Conservation (phyloP, 37 sponge, comb jelly and placozoan species). For the Petrosia ficiformis region DNA sequence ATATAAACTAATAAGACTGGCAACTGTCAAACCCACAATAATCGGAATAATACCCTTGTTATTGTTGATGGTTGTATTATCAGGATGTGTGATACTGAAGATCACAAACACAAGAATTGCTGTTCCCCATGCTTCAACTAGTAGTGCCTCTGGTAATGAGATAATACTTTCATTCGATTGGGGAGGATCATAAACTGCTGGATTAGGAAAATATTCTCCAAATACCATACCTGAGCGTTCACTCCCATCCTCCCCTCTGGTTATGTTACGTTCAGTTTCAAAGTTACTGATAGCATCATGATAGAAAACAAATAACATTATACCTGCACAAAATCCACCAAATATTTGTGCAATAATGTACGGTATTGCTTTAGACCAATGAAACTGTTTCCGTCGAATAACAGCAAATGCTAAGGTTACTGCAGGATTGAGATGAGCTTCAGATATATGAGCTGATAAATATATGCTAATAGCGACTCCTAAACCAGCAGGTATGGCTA, state of each 20-base stretch:
- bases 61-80: conserved; percentile 25
- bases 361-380: conserved; percentile 27
- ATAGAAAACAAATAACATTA: conserved; percentile 15
- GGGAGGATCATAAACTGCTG: conserved; percentile 23
- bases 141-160: conserved; percentile 21
- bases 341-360: conserved; percentile 39
- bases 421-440: conserved; percentile 63
- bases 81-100: conserved; percentile 40
- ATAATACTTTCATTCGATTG: neutral
- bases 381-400: conserved; percentile 24
- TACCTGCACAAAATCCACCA: conserved; percentile 30
- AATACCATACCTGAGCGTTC: conserved; percentile 45
- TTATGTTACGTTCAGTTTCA: conserved; percentile 19
- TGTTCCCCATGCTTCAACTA: conserved; percentile 40
- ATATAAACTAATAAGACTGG: conserved; percentile 28
- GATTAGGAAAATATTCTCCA: conserved; percentile 63
- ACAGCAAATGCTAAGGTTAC: conserved; percentile 50
- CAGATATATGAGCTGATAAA: conserved; percentile 36
- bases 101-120: conserved; percentile 46
- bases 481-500: conserved; percentile 32
- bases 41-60: conserved; percentile 32
- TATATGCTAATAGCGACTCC: conserved; percentile 51
- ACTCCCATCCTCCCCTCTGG: conserved; percentile 23
- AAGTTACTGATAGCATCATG: conserved; percentile 11
- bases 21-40: conserved; percentile 44